Base-by-base conservation (phyloP, 2,113 vertebrate genomes). In the Xyrauchen texanus region DNA sequence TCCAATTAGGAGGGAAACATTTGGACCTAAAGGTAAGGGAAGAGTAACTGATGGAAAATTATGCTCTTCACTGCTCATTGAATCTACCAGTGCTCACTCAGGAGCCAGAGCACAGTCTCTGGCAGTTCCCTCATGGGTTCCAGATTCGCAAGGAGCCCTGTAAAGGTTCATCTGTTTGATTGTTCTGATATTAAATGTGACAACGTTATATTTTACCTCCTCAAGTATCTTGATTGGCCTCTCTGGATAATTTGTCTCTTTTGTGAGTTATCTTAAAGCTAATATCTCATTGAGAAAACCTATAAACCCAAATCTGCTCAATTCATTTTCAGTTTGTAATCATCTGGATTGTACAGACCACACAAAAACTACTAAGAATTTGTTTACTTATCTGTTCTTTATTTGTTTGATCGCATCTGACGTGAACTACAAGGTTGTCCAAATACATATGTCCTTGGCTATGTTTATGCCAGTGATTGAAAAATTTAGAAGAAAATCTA, bases 41-140 rank as follows among this genome's bases (percentile, higher is more conserved):
- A 81, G 79, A 87, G 81, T 71, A 88, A 91, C 85, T 90, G 89
- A 89, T 87, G 89, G 90, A 91, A 92, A 93, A 91, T 91, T 84
- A 87, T 85, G 85, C 92, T 90, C 89, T 92, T 92, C 91, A 92
- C 90, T 93, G 90, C 90, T 93, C 92, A 93, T 92, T 93, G 91
- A 88, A 90, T 91, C 86, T 92, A 87, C 87, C 88, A 78, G 60
- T n/a, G 55, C 67, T 79, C 49, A n/a, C 76, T 83, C 53, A 74
- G 57, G 55, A 63, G 68, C 86, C 83, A 86, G 87, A 86, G 87
- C 85, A 77, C 87, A 89, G 82, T 88, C 86, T 91, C 90, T 91
- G 88, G 86, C 87, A 84, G 85, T 85, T 86, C 85, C 87, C 91
- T 92, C 92, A 91, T 91, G 88, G 88, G 83, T 92, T 92, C 92